These are phyloP conservation scores for Oxyura jamaicensis DNA, from an alignment of 2,113 vertebrate genomes.

Conservation along the genomic window DNA sequence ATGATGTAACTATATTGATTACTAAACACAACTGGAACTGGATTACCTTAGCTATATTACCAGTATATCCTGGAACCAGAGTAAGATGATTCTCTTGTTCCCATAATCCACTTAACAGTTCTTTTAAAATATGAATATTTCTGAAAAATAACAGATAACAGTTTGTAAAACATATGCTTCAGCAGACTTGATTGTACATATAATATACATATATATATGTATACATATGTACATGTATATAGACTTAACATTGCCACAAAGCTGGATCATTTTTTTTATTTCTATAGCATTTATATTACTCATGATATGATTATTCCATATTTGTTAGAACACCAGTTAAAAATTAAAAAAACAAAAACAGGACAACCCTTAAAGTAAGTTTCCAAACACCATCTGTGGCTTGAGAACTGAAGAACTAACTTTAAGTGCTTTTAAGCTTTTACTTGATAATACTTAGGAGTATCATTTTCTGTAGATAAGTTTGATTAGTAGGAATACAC, in stretches of 20 bases:
- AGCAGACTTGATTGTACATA: neutral
- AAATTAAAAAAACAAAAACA: neutral
- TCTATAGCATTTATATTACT: neutral
- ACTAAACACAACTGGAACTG: neutral
- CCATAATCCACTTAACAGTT: conserved; percentile 86
- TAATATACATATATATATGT: no score
- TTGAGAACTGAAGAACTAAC: neutral
- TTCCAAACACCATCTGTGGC: neutral
- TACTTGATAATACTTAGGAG: neutral
- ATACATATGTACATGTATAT: no score
- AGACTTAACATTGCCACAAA: neutral
- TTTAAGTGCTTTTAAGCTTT: neutral
- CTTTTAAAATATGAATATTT: conserved; percentile 87
- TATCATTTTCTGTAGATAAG: neutral
- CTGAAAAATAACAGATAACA: conserved; percentile 68
- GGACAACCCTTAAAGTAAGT: neutral
- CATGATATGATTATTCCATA: neutral
- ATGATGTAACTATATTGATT: neutral
- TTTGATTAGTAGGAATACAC: no score
- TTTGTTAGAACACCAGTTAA: neutral
- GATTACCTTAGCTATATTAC: conserved; percentile 88
- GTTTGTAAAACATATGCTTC: neutral
- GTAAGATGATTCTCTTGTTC: conserved; percentile 82
- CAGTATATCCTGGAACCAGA: conserved; percentile 85
- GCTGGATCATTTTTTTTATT: neutral